These are phyloP conservation scores for Prietella phreatophila DNA, from an alignment of 2,113 vertebrate genomes.

Conservation along the genomic window DNA sequence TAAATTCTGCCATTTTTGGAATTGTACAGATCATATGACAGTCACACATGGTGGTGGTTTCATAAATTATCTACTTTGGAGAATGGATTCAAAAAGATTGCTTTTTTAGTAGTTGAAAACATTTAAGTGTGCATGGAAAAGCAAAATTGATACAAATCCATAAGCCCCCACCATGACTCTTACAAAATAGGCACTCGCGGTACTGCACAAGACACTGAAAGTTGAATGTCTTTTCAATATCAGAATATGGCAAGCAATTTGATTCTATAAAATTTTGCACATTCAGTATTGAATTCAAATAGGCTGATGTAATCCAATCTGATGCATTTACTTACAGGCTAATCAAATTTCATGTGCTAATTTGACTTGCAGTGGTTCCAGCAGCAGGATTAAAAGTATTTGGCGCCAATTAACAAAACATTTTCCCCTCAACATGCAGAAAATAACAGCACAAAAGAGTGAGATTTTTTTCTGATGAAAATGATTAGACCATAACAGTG, in stretches of 20 bases:
- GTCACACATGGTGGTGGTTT: neutral
- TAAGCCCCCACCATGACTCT: neutral
- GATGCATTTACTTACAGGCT: neutral
- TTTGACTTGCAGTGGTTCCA: neutral
- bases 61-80: neutral
- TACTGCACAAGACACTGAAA: neutral
- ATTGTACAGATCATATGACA: neutral
- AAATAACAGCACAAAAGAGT: neutral
- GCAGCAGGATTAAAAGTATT: neutral
- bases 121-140: neutral
- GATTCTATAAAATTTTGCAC: neutral
- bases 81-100: neutral
- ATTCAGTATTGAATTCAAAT: neutral
- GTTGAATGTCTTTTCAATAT: neutral
- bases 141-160: neutral
- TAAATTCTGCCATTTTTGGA: neutral
- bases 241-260: neutral
- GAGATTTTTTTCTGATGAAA: neutral
- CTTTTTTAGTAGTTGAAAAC: neutral
- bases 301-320: neutral
- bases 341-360: neutral
- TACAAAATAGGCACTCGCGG: neutral
- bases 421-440: neutral
- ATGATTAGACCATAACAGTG: neutral
- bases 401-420: neutral